Conservation (phyloP, 2,113 vertebrate species). For the Promerops cafer region DNA sequence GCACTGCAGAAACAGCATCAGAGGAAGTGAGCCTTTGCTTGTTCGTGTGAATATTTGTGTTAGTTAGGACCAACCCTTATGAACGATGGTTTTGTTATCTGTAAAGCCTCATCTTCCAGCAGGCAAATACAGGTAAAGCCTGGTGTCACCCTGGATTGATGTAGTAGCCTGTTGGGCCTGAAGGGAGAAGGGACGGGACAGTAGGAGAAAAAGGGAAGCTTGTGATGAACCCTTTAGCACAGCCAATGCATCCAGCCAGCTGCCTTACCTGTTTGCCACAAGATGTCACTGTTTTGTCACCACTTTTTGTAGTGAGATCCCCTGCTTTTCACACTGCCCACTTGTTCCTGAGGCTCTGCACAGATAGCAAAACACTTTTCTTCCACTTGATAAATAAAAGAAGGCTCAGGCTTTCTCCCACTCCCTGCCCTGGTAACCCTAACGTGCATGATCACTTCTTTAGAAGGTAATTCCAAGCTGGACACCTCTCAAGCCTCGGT, state of each 20-base stretch:
- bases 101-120: background rate
- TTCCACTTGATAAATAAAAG: background rate
- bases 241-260: background rate
- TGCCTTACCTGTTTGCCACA: background rate
- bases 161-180: background rate
- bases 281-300: background rate
- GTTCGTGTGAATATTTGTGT: background rate
- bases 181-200: background rate
- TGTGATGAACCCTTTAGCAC: background rate
- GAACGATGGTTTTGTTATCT: background rate
- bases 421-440: background rate
- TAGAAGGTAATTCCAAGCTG: background rate
- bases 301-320: background rate
- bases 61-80: background rate
- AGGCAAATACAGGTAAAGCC: background rate
- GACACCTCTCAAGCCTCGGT: background rate
- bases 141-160: background rate
- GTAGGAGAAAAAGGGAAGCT: background rate
- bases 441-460: background rate
- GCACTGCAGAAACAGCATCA: conserved; percentile 93
- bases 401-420: background rate
- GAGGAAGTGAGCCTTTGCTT: conserved; percentile 83
- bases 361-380: background rate
- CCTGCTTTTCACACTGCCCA: background rate
- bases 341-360: background rate